Conservation (phyloP, 1,140 invertebrate species). For the Mylabris phalerata region DNA sequence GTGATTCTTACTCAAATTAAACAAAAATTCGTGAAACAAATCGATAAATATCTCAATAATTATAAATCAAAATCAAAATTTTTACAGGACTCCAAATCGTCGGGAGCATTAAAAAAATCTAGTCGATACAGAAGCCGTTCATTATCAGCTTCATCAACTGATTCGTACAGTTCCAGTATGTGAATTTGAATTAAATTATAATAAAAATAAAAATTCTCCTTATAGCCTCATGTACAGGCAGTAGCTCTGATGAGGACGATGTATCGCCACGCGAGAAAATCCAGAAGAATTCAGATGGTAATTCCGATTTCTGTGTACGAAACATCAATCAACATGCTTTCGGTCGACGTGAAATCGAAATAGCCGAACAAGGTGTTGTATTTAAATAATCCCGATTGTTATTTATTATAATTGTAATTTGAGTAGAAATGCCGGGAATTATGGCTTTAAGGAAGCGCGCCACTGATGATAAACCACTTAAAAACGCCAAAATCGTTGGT, state of each 20-base stretch:
- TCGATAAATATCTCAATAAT: background rate
- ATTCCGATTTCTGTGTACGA: constrained; percentile 82
- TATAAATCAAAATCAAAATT: background rate
- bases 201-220: constrained; percentile 16
- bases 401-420: background rate
- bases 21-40: too few species aligned
- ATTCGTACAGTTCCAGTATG: constrained; percentile 85
- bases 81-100: constrained; percentile 55
- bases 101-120: constrained; percentile 74
- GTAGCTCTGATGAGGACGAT: constrained; percentile 78
- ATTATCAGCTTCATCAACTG: constrained; percentile 86
- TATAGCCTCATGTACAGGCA: constrained; percentile 80
- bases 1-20: too few species aligned
- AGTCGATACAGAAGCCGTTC: constrained; percentile 81
- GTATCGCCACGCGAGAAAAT: constrained; percentile 80
- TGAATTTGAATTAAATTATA: background rate
- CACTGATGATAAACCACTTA: constrained; percentile 86
- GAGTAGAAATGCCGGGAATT: constrained; percentile 90
- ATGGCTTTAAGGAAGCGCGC: constrained; percentile 89
- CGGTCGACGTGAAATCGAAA: constrained; percentile 93
- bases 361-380: constrained; percentile 82
- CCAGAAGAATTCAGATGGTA: constrained; percentile 73
- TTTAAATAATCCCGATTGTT: too few species aligned
- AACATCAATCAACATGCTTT: constrained; percentile 90
- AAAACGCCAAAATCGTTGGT: constrained; percentile 92